Evolutionary conservation across 1,140 invertebrate species (phyloP).

Genomic region (Heliconius eleuchia): DNA sequence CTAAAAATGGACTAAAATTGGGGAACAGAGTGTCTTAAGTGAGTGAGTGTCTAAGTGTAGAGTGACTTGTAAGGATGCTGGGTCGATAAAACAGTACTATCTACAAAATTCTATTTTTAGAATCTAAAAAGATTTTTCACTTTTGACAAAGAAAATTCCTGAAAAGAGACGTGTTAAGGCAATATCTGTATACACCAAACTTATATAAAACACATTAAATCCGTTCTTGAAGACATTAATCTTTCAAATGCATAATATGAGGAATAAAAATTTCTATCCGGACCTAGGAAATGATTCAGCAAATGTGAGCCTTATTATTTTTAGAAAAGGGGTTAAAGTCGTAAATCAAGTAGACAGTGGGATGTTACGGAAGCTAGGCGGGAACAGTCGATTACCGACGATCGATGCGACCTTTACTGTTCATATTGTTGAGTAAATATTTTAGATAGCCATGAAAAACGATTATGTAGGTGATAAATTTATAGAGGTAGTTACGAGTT

Average conservation of each 20-base stretch:
- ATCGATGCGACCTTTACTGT: constrained; percentile 35
- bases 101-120: no score
- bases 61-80: no score
- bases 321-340: constrained; percentile 16
- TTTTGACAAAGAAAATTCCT: neutral
- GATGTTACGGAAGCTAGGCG: constrained; percentile 21
- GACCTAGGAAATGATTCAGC: constrained; percentile 30
- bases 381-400: constrained; percentile 31
- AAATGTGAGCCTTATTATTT: constrained; percentile 21
- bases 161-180: neutral
- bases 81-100: no score
- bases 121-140: neutral
- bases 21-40: no score
- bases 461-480: neutral
- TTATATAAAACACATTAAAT: constrained; percentile 18
- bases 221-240: constrained; percentile 25
- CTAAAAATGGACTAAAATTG: no score
- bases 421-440: constrained; percentile 28
- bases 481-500: neutral
- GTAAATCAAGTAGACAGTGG: constrained; percentile 32
- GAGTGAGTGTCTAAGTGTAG: no score
- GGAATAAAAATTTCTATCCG: constrained; percentile 26
- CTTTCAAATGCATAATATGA: constrained; percentile 27
- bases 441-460: neutral
- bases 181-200: neutral